phyloP scores from a whole-genome alignment of 2,888 invertebrate species.

The Phytoseiulus persimilis region DNA sequence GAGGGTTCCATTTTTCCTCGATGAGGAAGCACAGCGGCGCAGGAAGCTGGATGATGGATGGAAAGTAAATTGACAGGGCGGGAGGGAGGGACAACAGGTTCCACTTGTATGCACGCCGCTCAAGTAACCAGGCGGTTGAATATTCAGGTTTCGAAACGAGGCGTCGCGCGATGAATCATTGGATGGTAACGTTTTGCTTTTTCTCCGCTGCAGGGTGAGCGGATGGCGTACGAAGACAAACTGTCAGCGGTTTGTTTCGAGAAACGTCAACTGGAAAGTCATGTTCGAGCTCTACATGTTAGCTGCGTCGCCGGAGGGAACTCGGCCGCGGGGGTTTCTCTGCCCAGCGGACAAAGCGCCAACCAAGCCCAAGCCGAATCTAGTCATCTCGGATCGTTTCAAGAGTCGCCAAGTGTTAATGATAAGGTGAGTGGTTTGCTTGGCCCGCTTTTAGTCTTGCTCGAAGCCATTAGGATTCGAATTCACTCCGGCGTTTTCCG shows the following conservation, averaged over 20 bases:
- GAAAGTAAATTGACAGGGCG: not conserved
- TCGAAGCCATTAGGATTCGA: too few species aligned
- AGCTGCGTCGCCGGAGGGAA: constrained; percentile 25
- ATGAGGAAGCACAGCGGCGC: not conserved
- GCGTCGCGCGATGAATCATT: not conserved
- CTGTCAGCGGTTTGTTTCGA: constrained; percentile 37
- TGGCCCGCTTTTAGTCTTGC: too few species aligned
- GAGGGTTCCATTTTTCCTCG: not conserved
- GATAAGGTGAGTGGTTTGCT: constrained; percentile 26
- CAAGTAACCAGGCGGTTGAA: too few species aligned
- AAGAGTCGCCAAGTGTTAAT: constrained; percentile 27
- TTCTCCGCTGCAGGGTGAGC: constrained; percentile 11
- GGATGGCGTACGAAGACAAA: constrained; percentile 34
- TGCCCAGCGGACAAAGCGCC: not conserved
- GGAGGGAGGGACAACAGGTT: not conserved
- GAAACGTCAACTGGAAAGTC: constrained; percentile 33
- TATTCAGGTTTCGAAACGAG: not conserved
- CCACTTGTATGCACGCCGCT: not conserved
- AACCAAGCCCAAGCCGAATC: constrained; percentile 16
- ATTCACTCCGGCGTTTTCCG: too few species aligned
- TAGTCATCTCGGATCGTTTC: constrained; percentile 38
- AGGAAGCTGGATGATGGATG: not conserved
- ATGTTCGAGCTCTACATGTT: constrained; percentile 28
- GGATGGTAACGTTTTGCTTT: not conserved
- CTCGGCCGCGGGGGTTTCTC: not conserved